Evolutionary conservation across 2,888 invertebrate species (phyloP).

Genomic region (Hypolimnas misippus): DNA sequence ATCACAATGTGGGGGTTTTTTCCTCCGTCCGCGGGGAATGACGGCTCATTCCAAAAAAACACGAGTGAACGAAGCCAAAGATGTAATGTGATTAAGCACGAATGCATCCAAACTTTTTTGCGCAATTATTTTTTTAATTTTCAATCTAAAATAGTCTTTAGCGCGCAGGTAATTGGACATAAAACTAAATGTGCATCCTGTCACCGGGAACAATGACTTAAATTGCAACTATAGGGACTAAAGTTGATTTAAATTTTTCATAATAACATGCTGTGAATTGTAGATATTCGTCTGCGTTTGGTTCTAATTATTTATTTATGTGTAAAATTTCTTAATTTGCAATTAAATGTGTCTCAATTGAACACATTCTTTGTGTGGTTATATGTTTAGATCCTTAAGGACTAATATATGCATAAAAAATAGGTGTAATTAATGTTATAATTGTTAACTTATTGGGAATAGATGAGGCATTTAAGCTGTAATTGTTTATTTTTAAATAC

Average conservation of each 20-base stretch:
- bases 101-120: slow-evolving; percentile 42
- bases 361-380: no score
- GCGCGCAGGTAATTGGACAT: slow-evolving; percentile 3
- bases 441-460: no score
- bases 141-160: slow-evolving; percentile 37
- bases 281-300: slow-evolving; percentile 8
- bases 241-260: slow-evolving; percentile 26
- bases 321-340: not conserved
- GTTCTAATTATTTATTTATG: not conserved
- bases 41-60: slow-evolving; percentile 41
- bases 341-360: not conserved
- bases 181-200: slow-evolving; percentile 11
- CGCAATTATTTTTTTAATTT: slow-evolving; percentile 44
- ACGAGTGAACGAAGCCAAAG: slow-evolving; percentile 59
- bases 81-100: slow-evolving; percentile 57
- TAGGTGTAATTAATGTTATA: no score
- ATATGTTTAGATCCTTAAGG: no score
- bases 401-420: no score
- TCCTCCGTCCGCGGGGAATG: slow-evolving; percentile 33
- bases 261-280: slow-evolving; percentile 21
- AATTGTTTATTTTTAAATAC: no score
- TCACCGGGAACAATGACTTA: slow-evolving; percentile 22
- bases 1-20: slow-evolving; percentile 37
- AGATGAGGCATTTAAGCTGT: no score
- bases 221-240: slow-evolving; percentile 28